These are phyloP conservation scores for Bos indicus DNA, from an alignment of 2,113 vertebrate species.

Conservation along the genomic window DNA sequence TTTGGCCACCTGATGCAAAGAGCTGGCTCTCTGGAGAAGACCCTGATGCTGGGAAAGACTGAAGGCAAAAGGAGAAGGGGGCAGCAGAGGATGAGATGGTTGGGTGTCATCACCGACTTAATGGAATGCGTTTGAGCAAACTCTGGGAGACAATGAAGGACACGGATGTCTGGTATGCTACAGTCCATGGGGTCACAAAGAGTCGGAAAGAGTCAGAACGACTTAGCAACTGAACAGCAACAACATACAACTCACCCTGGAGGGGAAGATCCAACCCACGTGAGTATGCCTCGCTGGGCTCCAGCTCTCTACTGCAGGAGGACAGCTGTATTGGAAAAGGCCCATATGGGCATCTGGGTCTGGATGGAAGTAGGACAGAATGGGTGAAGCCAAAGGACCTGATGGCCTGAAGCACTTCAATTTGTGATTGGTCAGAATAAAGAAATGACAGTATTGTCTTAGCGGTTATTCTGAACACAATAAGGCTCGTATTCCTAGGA, in stretches of 20 bases:
- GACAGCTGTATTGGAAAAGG: not conserved
- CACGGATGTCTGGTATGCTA: not conserved
- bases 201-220: not conserved
- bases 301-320: not conserved
- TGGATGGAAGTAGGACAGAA: not conserved
- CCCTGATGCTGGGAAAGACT: not conserved
- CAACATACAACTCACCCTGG: not conserved
- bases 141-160: not conserved
- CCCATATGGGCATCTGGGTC: not conserved
- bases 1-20: not conserved
- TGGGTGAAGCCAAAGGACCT: not conserved
- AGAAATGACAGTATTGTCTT: too few species aligned
- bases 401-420: not conserved
- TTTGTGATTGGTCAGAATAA: not conserved
- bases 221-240: not conserved
- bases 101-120: not conserved
- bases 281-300: rapidly evolving
- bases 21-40: not conserved
- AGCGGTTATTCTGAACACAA: rapidly evolving
- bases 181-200: not conserved
- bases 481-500: not conserved
- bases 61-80: not conserved
- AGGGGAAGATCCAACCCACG: not conserved
- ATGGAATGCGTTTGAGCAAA: not conserved
- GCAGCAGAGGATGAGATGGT: not conserved